These are phyloP conservation scores for Cosmia trapezina DNA, from an alignment of 2,888 invertebrate genomes.

Conservation along the genomic window DNA sequence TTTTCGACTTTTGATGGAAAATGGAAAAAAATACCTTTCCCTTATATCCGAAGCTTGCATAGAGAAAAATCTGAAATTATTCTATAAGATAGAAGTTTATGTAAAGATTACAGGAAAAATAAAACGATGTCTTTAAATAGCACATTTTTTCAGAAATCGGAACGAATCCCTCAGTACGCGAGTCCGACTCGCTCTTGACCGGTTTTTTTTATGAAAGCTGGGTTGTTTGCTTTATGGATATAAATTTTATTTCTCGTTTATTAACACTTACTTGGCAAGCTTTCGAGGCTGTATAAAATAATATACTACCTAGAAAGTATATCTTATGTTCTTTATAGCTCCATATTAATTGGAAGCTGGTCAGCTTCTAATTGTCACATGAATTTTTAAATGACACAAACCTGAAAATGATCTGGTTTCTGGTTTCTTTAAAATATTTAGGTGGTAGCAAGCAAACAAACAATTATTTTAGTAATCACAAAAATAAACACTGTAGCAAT, in stretches of 20 bases:
- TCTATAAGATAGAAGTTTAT: no score
- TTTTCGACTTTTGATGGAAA: no score
- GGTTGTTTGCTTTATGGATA: neutral
- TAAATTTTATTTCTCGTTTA: conserved; percentile 13
- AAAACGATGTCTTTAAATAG: no score
- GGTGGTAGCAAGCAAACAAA: neutral
- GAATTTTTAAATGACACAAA: neutral
- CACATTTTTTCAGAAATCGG: no score
- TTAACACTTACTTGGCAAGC: conserved; percentile 8
- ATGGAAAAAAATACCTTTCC: no score
- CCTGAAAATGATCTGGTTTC: neutral
- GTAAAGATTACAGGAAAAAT: no score
- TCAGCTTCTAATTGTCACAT: neutral
- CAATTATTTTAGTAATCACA: neutral
- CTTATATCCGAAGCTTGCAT: no score
- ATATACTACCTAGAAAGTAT: neutral
- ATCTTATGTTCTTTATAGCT: neutral
- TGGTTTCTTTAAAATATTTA: neutral
- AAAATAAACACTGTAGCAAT: neutral
- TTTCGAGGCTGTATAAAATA: neutral
- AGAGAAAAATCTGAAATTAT: no score
- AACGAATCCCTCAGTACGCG: no score
- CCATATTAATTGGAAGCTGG: neutral
- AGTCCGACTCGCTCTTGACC: no score
- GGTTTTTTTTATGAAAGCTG: neutral